These are phyloP conservation scores for Drosophila melanogaster DNA, from an alignment of 1,140 invertebrate genomes.

Conservation along the genomic window DNA sequence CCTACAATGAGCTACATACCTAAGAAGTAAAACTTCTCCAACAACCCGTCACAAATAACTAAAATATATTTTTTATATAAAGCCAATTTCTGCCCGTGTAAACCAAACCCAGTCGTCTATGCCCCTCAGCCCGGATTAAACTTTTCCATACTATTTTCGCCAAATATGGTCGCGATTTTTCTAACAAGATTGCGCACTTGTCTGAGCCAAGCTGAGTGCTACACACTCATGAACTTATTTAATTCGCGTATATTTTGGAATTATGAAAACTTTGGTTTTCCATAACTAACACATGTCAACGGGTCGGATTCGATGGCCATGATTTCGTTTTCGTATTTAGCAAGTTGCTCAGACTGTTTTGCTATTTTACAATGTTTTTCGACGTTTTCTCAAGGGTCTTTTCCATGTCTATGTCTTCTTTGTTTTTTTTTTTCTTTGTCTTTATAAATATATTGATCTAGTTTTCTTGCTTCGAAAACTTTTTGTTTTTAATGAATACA, in stretches of 20 bases:
- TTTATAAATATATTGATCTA: slow-evolving; percentile 24
- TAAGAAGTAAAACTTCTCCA: too few relatives aligned
- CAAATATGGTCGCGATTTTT: slow-evolving; percentile 77
- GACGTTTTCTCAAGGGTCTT: slow-evolving; percentile 41
- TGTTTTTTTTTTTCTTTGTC: slow-evolving; percentile 7
- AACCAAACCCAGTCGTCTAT: slow-evolving; percentile 22
- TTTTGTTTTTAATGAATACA: slow-evolving; percentile 68
- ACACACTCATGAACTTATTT: slow-evolving; percentile 19
- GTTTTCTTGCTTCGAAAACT: slow-evolving; percentile 11
- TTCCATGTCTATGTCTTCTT: slow-evolving; percentile 15
- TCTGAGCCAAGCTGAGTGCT: slow-evolving; percentile 19
- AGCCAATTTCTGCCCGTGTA: too few relatives aligned
- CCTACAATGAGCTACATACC: too few relatives aligned
- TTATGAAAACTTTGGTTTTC: slow-evolving; percentile 71
- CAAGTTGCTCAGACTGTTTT: slow-evolving; percentile 47
- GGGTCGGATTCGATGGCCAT: slow-evolving; percentile 44
- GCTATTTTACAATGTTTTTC: slow-evolving; percentile 36
- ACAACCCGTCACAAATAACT: too few relatives aligned
- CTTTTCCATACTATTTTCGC: slow-evolving; percentile 59
- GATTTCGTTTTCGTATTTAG: slow-evolving; percentile 72
- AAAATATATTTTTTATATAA: too few relatives aligned
- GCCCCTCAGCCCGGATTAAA: slow-evolving; percentile 6
- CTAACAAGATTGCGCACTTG: slow-evolving; percentile 71
- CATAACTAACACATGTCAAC: slow-evolving; percentile 46
- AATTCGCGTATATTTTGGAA: slow-evolving; percentile 55